A percentile compares a stretch with the other conserved stretches of the same genome.
phyloP scores from a whole-genome alignment of 1,140 invertebrate species.

The Diabrotica virgifera region DNA sequence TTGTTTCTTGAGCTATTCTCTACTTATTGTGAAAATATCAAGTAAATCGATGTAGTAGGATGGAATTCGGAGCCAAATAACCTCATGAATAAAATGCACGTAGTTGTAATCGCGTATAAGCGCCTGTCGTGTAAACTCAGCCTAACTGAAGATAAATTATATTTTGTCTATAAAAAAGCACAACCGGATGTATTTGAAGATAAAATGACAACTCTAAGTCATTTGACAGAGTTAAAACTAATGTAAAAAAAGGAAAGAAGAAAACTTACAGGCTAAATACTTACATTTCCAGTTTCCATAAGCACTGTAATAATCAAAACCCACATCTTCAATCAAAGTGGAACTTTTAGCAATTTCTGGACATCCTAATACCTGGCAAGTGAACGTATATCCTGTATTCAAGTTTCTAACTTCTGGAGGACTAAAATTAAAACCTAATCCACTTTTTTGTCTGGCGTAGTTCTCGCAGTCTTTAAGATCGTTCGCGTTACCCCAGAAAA shows the following conservation, averaged over 20 bases:
- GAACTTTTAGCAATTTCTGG: conserved; percentile 54
- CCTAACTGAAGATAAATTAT: too few relatives aligned
- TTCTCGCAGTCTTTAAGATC: conserved; percentile 50
- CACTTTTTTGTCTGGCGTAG: conserved; percentile 56
- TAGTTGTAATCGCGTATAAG: too few relatives aligned
- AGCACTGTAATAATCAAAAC: conserved; percentile 60
- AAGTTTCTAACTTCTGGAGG: conserved; percentile 40
- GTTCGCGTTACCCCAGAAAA: conserved; percentile 24
- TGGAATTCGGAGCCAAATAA: too few relatives aligned
- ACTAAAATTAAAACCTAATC: conserved; percentile 63
- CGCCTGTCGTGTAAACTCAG: too few relatives aligned
- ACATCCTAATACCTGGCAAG: conserved; percentile 56
- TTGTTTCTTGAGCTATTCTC: too few relatives aligned
- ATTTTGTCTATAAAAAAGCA: neutral
- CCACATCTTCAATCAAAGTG: conserved; percentile 52
- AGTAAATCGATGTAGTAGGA: too few relatives aligned
- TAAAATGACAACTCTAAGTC: too few relatives aligned
- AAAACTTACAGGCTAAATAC: conserved; percentile 34
- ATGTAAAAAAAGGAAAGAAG: neutral
- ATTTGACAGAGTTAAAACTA: neutral
- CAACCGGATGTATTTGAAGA: neutral
- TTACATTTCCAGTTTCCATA: conserved; percentile 54
- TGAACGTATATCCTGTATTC: conserved; percentile 12
- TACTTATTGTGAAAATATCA: too few relatives aligned
- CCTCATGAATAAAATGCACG: too few relatives aligned